Evolutionary conservation across 2,113 vertebrate genomes (phyloP), one percentile per base, ranked within the genome.

Genomic region (Tachysurus vachellii): DNA sequence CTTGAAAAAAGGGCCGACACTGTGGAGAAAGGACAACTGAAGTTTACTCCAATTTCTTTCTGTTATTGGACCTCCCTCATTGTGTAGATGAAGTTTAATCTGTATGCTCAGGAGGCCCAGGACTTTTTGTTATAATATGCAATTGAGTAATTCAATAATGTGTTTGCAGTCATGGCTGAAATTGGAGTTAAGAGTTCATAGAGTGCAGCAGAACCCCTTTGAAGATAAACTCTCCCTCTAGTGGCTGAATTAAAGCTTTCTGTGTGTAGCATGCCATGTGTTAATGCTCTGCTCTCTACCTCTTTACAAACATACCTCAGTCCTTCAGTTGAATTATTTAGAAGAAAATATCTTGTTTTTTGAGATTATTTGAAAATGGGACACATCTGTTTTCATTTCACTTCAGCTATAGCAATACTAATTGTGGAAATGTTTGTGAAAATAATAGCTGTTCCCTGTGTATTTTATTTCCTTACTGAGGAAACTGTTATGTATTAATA

Each of bases 371-470:
- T 56, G 73, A 83, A 81, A 91, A 92, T 89, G 88, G 28, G 91
- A 91, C 88, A 91, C 21, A 88, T 84, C 64, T 83, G 57, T 66
- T 3, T 83, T 89, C 86, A 66, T 64, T 90, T 81, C 53, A 75
- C 16, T 88, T 89, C 85, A 88, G 85, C 89, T 81, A 88, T 88
- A 62, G 88, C 85, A 91, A 89, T 89, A 90, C 90, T 85, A 94
- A 94, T 93, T 93, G 91, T 91, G 91, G 94, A 92, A 92, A 91
- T 96, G 93, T 95, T 95, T 95, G 93, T 93, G 93, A 94, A 94
- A 94, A 94, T 94, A 94, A 94, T 90, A 89, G 90, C 44, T 91
- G 91, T 92, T 94, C 93, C 91, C 85, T 82, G 57, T 76, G 87
- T 92, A 91, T 93, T 95, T 95, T 92, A 95, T 93, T 90, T 94